Conservation (phyloP, 2,797 vertebrate species). For the Centropyge bicolor region DNA sequence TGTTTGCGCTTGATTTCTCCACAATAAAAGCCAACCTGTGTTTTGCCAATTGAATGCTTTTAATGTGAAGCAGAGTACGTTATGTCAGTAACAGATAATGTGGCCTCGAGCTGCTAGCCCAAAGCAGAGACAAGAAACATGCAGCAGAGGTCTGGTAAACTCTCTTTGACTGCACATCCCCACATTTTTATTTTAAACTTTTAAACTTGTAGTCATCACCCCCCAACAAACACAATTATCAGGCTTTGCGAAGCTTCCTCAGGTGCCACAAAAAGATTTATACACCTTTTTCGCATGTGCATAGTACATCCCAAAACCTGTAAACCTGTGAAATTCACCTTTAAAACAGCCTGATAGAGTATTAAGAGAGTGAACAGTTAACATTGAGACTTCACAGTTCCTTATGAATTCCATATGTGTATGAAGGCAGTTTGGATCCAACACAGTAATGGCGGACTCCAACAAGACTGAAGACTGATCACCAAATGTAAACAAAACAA, state of each 20-base stretch:
- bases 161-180: neutral
- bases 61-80: slow-evolving; percentile 7
- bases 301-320: slow-evolving; percentile 14
- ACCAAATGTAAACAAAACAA: neutral
- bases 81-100: neutral
- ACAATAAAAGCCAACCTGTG: slow-evolving; percentile 15
- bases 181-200: neutral
- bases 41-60: slow-evolving; percentile 23
- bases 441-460: neutral
- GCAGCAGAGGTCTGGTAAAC: neutral
- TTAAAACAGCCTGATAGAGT: slow-evolving; percentile 13
- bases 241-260: slow-evolving; percentile 21
- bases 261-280: slow-evolving; percentile 19
- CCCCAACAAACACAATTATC: slow-evolving; percentile 1
- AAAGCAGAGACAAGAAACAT: neutral
- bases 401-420: neutral
- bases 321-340: slow-evolving; percentile 15
- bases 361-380: slow-evolving; percentile 8
- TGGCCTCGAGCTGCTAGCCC: neutral
- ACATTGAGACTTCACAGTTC: neutral
- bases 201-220: slow-evolving; percentile 14
- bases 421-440: neutral
- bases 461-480: neutral
- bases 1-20: neutral
- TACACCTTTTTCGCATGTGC: neutral